Conservation (phyloP, 2,797 vertebrate species). For the Sphenodon punctatus region DNA sequence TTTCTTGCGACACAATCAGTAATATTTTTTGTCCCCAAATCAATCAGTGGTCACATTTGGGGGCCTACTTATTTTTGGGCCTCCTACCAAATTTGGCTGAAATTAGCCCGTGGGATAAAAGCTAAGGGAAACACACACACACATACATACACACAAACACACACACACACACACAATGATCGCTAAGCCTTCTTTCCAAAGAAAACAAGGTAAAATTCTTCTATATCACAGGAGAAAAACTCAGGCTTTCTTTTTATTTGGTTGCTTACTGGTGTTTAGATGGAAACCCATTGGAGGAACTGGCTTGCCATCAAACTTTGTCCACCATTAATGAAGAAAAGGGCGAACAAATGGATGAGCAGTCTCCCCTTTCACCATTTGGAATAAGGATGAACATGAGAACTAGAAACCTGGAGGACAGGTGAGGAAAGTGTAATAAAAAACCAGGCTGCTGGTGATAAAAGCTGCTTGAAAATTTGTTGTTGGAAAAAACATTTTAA, state of each 20-base stretch:
- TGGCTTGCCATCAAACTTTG: conserved; percentile 12
- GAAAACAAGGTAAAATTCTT: too few species aligned
- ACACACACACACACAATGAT: too few species aligned
- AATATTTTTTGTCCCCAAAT: too few species aligned
- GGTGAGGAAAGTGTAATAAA: conserved; percentile 62
- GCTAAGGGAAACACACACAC: too few species aligned
- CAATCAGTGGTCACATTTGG: too few species aligned
- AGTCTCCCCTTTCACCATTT: conserved; percentile 23
- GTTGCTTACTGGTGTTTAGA: conserved; percentile 10
- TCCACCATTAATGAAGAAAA: conserved; percentile 56
- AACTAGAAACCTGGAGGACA: conserved; percentile 55
- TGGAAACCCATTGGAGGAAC: conserved; percentile 19
- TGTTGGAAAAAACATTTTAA: background rate
- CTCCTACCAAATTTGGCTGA: too few species aligned
- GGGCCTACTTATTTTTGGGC: too few species aligned
- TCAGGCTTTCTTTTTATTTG: background rate
- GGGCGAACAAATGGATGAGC: background rate
- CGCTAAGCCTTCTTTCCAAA: too few species aligned
- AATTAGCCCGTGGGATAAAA: too few species aligned
- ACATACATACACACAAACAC: too few species aligned
- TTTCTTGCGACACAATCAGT: too few species aligned
- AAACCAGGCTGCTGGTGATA: background rate
- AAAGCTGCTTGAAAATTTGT: background rate
- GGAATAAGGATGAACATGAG: conserved; percentile 18
- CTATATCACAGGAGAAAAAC: too few species aligned